Evolutionary conservation across 2,888 invertebrate species (phyloP), one percentile per base, ranked within the genome.

Genomic region (Tinea semifulvella): DNA sequence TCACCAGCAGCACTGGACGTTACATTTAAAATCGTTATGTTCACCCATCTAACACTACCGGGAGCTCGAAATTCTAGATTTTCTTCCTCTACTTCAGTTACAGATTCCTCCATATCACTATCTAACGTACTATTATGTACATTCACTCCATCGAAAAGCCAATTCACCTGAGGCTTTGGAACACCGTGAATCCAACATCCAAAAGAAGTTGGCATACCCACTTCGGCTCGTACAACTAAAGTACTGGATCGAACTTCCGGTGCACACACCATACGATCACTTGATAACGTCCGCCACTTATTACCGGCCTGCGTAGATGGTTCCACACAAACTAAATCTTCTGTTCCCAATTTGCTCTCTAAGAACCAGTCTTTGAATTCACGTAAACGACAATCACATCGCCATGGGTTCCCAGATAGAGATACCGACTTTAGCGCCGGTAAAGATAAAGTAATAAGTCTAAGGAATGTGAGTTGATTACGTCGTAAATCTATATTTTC

Each of bases 381-480:
- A 43, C 93, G 85, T 47, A 96, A 70, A 51, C 90, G 86, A 68
- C 96, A 96, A 65, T 96, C 94, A 66, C 96, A 96, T 58, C 85
- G 85, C 95, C 95, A 96, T 3, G 91, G 93, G 68, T 96, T 96
- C 20, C 90, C 90, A 51, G 92, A 91, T 44, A 95, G 68, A 8
- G 88, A 86, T 22, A 95, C 80, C 1, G 92, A 91, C 70, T 93
- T 94, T 48, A 95, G 81, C 55, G 88, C 89, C 27, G 87, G 85
- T 60, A 93, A 83, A 48, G 89, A 89, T 65, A 88, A 79, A 25
- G 79, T 77, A 65, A 70, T 75, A 72, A 77, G 68, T 80, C 74
- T 81, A 65, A 85, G 69, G 68, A 79, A 76, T 67, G 88, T 87
- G 50, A 96, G 83, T 54, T 87, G 82, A 75, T 96, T 96, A 59